Evolutionary conservation across 2,797 vertebrate species (phyloP), one percentile per base, ranked within the genome.

Genomic region (Enteromius mattozi): DNA sequence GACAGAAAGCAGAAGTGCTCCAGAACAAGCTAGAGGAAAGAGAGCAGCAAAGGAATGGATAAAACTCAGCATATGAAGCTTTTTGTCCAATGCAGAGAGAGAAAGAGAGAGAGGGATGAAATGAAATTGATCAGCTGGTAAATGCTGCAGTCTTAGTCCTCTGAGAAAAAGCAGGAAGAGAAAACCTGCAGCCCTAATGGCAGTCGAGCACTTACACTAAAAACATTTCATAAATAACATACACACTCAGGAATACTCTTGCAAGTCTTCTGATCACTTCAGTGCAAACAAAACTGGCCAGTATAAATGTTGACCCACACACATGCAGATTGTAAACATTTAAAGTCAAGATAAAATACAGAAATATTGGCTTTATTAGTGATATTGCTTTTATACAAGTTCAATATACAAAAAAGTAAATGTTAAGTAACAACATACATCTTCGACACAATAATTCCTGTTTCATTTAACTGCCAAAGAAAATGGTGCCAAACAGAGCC

Each of bases 191-290:
- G 40, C 74, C 59, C 65, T 86, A 87, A 87, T 86, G 77, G 80
- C 68, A 63, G 75, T 71, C 49, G 16, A 86, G 86, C 88, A 89
- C 88, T 89, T 89, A 88, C 69, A 78, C 87, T 81, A 56, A 81
- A 86, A 80, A 81, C 71, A 87, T 70, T 78, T 72, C 21, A 27
- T 49, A 79, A 72, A 78, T 82, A 84, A 84, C 65, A 69, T 30
- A 78, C 70, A 81, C 54, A 81, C 80, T 85, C 71, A 19, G 71
- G 63, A 66, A 76, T 78, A 82, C 79, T 63, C 65, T 78, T 83
- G 85, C 83, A 24, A 17, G 33, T 82, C 21, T 65, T 82, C 33
- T 65, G 45, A 66, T 65, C 49, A 27, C 24, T 81, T 45, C 56
- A 40, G 12, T 37, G 16, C 70, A 63, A 59, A 63, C 27, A 74